Evolutionary conservation across 2,888 invertebrate species (phyloP).

Genomic region (Conops quadrifasciatus): DNA sequence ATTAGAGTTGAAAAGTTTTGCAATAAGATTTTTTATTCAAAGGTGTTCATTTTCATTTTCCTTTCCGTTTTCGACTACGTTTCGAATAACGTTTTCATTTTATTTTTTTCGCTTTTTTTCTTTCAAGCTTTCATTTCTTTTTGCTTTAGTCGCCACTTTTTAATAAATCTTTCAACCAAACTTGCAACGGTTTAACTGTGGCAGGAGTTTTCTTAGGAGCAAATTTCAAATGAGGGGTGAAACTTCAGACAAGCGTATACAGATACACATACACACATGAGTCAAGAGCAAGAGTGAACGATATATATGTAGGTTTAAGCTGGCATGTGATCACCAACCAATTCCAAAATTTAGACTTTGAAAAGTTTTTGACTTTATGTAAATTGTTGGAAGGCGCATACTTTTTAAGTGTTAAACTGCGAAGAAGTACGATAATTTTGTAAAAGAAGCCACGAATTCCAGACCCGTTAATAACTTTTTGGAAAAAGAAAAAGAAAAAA

Average conservation of each 20-base stretch:
- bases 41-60: background rate
- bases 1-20: conserved; percentile 1
- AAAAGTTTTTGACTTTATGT: conserved; percentile 1
- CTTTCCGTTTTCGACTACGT: background rate
- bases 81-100: background rate
- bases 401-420: background rate
- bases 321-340: too few species aligned
- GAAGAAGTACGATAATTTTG: background rate
- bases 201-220: background rate
- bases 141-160: background rate
- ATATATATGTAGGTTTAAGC: too few species aligned
- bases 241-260: background rate
- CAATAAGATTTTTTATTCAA: background rate
- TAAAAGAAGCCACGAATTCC: too few species aligned
- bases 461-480: too few species aligned
- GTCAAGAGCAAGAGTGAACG: background rate
- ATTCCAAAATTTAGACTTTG: too few species aligned
- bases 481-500: too few species aligned
- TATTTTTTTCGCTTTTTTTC: background rate
- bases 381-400: conserved; percentile 5
- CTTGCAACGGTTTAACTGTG: background rate
- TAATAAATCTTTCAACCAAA: background rate
- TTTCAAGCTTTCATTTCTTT: background rate
- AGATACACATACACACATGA: background rate
- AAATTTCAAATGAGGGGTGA: background rate